Conservation (phyloP, 2,888 invertebrate genomes). For the Oscheius myriophilus region DNA sequence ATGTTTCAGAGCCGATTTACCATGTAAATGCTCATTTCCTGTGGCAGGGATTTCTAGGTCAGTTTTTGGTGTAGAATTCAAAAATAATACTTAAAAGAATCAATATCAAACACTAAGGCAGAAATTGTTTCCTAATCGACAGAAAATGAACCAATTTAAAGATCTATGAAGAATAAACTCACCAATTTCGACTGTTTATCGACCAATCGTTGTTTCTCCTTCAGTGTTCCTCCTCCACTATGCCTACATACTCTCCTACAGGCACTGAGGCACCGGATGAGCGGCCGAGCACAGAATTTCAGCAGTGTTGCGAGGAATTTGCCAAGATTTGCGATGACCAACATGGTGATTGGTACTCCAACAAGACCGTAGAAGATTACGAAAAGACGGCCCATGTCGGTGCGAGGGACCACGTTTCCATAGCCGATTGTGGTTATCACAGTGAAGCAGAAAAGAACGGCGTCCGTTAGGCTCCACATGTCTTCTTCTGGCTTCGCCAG, state of each 20-base stretch:
- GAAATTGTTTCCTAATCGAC: no score
- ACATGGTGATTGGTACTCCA: slow-evolving; percentile 67
- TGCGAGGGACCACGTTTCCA: slow-evolving; percentile 66
- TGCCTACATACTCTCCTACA: slow-evolving; percentile 22
- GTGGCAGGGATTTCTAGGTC: no score
- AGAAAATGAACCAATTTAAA: no score
- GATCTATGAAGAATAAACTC: no score
- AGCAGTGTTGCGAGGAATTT: slow-evolving; percentile 65
- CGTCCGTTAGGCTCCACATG: slow-evolving; percentile 64
- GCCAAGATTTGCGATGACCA: slow-evolving; percentile 67
- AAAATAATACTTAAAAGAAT: no score
- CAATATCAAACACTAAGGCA: no score
- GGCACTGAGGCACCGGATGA: slow-evolving; percentile 34
- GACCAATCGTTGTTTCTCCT: slow-evolving; percentile 53
- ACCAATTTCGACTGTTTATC: slow-evolving; percentile 44
- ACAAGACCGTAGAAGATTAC: slow-evolving; percentile 66
- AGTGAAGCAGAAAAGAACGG: slow-evolving; percentile 67
- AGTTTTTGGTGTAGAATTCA: no score
- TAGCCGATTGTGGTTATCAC: slow-evolving; percentile 69
- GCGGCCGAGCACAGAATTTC: slow-evolving; percentile 57
- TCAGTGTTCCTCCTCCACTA: slow-evolving; percentile 22
- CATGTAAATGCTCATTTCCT: no score
- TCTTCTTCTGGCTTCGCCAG: slow-evolving; percentile 34
- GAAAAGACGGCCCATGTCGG: slow-evolving; percentile 60
- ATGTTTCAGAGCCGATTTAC: no score